These are phyloP conservation scores for Sinocyclocheilus anshuiensis DNA, from an alignment of 2,113 vertebrate genomes.

Conservation along the genomic window DNA sequence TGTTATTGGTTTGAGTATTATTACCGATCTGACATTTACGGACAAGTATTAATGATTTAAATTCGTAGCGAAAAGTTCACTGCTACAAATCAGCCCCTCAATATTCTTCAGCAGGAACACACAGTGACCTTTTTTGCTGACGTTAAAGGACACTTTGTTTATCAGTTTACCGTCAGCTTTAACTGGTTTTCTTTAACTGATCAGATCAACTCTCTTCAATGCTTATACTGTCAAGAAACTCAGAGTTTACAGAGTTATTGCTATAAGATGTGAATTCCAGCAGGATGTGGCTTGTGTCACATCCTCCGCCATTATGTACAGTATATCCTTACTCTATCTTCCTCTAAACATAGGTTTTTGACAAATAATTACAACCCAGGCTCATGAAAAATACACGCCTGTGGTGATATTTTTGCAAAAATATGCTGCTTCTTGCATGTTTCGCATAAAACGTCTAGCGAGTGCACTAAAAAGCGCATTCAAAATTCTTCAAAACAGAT, in stretches of 20 bases:
- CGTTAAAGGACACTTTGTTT: constrained; percentile 14
- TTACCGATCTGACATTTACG: background rate
- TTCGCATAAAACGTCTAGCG: background rate
- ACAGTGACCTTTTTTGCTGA: constrained; percentile 19
- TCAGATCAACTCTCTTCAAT: background rate
- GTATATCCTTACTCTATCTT: background rate
- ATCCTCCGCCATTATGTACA: background rate
- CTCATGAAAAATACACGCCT: background rate
- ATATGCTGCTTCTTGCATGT: background rate
- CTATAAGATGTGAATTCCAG: background rate
- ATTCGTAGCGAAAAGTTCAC: background rate
- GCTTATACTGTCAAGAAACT: background rate
- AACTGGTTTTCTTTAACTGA: background rate
- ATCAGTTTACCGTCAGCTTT: background rate
- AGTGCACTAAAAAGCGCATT: background rate
- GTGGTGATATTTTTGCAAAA: background rate
- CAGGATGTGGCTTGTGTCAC: background rate
- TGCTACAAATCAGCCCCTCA: background rate
- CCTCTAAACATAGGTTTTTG: constrained; percentile 59
- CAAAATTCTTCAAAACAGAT: background rate
- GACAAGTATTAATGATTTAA: constrained; percentile 1
- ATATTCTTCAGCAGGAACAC: constrained; percentile 15
- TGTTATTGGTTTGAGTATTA: constrained; percentile 13
- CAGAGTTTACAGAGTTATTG: background rate
- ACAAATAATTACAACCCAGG: constrained; percentile 65